phyloP scores from a whole-genome alignment of 2,888 invertebrate genomes.

The Eupithecia subfuscata region DNA sequence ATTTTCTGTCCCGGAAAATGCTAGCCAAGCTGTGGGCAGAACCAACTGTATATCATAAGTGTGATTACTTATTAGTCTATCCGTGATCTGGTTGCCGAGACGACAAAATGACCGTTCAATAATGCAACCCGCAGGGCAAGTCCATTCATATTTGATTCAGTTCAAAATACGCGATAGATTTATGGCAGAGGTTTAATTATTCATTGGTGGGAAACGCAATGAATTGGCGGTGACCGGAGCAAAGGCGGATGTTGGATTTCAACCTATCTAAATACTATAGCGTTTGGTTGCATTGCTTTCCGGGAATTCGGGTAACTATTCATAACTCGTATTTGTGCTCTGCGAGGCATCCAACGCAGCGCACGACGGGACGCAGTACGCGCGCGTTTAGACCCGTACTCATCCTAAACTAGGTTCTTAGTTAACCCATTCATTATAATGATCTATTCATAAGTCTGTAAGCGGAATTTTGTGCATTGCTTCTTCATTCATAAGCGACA shows the following conservation, averaged over 20 bases:
- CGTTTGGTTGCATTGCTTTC: constrained; percentile 37
- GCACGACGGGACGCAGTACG: no score
- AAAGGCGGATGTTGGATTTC: constrained; percentile 43
- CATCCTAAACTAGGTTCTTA: no score
- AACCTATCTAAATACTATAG: constrained; percentile 44
- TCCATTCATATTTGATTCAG: constrained; percentile 23
- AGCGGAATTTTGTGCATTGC: no score
- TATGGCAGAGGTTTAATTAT: constrained; percentile 33
- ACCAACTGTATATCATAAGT: not conserved
- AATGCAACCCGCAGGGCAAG: constrained; percentile 8
- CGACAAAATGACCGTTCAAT: constrained; percentile 9
- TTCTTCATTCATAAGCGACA: no score
- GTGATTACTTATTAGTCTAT: not conserved
- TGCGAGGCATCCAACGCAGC: no score
- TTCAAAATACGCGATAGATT: constrained; percentile 29
- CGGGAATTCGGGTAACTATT: not conserved
- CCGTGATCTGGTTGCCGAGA: not conserved
- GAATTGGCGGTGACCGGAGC: constrained; percentile 39
- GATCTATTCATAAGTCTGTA: no score
- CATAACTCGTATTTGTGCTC: no score
- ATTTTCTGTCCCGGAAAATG: not conserved
- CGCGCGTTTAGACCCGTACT: no score
- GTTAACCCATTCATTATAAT: no score
- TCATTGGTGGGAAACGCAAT: constrained; percentile 37
- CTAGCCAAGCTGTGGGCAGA: not conserved